Evolutionary conservation across 30 jellyfish, hydroid and myxozoan genomes (phyloP).

Genomic region (Morbakka virulenta): DNA sequence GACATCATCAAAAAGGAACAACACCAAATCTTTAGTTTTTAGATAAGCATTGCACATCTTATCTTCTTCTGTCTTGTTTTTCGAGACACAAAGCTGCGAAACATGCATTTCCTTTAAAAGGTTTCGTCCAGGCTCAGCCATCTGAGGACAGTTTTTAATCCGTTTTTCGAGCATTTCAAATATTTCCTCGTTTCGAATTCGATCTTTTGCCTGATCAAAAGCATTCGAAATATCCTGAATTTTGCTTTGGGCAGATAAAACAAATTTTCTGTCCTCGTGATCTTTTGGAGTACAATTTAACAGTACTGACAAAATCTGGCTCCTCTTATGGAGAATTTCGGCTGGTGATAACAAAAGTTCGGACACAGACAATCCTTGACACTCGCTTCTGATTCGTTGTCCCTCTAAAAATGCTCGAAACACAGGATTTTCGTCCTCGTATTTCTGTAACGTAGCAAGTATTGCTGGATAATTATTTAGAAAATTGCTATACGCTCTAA

Average conservation of each 20-base stretch:
- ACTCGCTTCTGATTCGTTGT: slow-evolving; percentile 17
- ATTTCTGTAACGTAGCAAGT: slow-evolving; percentile 44
- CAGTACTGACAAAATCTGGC: slow-evolving; percentile 20
- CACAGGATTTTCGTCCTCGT: slow-evolving; percentile 54
- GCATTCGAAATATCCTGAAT: slow-evolving; percentile 41
- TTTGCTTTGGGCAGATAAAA: slow-evolving; percentile 16
- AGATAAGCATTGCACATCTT: slow-evolving; percentile 5
- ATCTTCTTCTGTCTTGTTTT: too few relatives aligned
- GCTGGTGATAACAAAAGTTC: neutral
- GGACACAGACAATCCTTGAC: neutral
- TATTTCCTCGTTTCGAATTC: slow-evolving; percentile 29
- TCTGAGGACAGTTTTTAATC: slow-evolving; percentile 34
- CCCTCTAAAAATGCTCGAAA: slow-evolving; percentile 55
- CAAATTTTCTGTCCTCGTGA: slow-evolving; percentile 49
- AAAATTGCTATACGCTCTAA: slow-evolving; percentile 56
- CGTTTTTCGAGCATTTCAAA: slow-evolving; percentile 25
- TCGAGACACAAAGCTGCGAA: slow-evolving; percentile 17
- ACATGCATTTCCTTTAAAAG: slow-evolving; percentile 45
- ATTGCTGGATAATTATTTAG: slow-evolving; percentile 57
- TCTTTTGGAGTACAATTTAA: slow-evolving; percentile 59
- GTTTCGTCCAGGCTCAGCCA: slow-evolving; percentile 22
- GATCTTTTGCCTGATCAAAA: slow-evolving; percentile 31
- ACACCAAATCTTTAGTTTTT: slow-evolving; percentile 29
- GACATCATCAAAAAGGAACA: slow-evolving; percentile 49
- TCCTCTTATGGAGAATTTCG: slow-evolving; percentile 12